Evolutionary conservation across 2,797 vertebrate species (phyloP), one percentile per base, ranked within the genome.

Genomic region (Knipowitschia caucasica): DNA sequence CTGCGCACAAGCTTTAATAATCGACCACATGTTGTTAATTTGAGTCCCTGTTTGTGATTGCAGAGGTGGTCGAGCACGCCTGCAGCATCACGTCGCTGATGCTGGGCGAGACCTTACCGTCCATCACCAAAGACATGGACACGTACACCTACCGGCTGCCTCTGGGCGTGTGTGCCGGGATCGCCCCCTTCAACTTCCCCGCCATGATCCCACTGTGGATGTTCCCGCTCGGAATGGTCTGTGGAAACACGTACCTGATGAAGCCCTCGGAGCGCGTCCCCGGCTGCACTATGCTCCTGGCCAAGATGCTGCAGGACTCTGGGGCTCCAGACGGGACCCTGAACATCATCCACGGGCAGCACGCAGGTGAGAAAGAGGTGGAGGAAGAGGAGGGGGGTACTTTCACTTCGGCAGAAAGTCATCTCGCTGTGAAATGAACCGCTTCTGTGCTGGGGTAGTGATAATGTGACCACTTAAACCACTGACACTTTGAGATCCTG

Each of bases 121-220:
- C 94, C 61, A 92, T 99, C 87, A 94, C 95, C 71, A 96, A 94
- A 83, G 96, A 98, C 87, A 98, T 98, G 95, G 96, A 99, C 90
- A 96, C 93, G 27, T 93, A 86, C 62, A 96, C 96, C 18, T 98
- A 93, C 80, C 93, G 95, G 4, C 77, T 98, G 63, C 95, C 96
- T 39, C 82, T 98, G 15, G 95, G 97, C 0, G 94, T 98, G 27
- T 98, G 96, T 12, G 95, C 95, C 7, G 96, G 97, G 58, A 94
- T 98, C 4, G 92, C 96, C 7, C 96, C 96, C 0, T 99, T 98
- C 83, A 98, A 98, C 83, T 98, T 98, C 85, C 96, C 96, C 0
- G 95, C 94, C 77, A 98, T 99, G 96, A 98, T 99, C 63, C 96
- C 96, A 24, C 86, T 99, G 33, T 99, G 96, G 96, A 98, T 99